These are phyloP conservation scores for Brenthis ino DNA, from an alignment of 2,888 invertebrate species.

Conservation along the genomic window DNA sequence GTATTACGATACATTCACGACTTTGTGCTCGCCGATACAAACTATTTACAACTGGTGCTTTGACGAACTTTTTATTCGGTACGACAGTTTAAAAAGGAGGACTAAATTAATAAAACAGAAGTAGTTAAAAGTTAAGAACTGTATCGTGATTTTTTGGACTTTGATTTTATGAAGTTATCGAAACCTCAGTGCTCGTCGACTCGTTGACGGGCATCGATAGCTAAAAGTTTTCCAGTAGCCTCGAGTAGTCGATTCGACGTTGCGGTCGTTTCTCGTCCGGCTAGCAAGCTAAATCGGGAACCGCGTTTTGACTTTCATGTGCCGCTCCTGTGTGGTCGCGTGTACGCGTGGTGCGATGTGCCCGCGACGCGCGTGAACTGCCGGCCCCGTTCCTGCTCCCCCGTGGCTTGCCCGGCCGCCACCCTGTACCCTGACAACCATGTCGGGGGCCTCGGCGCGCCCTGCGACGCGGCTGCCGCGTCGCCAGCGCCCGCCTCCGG, in stretches of 20 bases:
- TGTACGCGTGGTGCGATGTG: slow-evolving; percentile 79
- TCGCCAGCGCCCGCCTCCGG: slow-evolving; percentile 91
- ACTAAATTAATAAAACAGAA: slow-evolving; percentile 20
- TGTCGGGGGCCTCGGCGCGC: slow-evolving; percentile 85
- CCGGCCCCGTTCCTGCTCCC: slow-evolving; percentile 78
- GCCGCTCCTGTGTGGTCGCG: slow-evolving; percentile 75
- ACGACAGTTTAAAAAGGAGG: slow-evolving; percentile 16
- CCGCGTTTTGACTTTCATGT: slow-evolving; percentile 81
- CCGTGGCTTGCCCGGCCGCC: slow-evolving; percentile 91
- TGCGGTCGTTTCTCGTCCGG: slow-evolving; percentile 66
- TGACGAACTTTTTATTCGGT: slow-evolving; percentile 32
- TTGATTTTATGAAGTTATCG: slow-evolving; percentile 38
- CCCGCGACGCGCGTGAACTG: slow-evolving; percentile 79
- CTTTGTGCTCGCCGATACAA: slow-evolving; percentile 53
- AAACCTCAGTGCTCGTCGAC: slow-evolving; percentile 36
- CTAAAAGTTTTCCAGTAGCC: slow-evolving; percentile 39
- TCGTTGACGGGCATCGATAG: slow-evolving; percentile 35
- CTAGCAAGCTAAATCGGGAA: slow-evolving; percentile 77
- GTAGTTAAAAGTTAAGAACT: slow-evolving; percentile 31
- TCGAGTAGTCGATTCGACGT: slow-evolving; percentile 39
- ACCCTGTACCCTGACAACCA: slow-evolving; percentile 91
- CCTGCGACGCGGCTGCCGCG: slow-evolving; percentile 86
- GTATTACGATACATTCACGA: slow-evolving; percentile 68
- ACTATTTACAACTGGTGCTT: slow-evolving; percentile 42
- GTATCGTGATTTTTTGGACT: slow-evolving; percentile 44